Conservation (phyloP, 2,797 vertebrate genomes). For the Gallinago nigripennis region DNA sequence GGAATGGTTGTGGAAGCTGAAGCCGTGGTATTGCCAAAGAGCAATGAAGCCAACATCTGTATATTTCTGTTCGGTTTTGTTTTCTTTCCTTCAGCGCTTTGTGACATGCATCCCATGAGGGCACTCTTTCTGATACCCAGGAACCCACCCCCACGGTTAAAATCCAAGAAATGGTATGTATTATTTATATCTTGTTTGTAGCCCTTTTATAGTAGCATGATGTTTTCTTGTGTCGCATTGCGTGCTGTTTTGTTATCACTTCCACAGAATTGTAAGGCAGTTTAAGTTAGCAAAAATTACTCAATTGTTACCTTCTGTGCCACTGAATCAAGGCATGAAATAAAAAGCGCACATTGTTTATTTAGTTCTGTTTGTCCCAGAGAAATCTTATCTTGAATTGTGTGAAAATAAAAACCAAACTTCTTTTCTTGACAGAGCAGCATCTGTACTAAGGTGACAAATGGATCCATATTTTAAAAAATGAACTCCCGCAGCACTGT, state of each 20-base stretch:
- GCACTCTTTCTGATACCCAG: constrained; percentile 99
- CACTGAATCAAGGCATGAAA: neutral
- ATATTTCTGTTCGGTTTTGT: neutral
- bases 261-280: neutral
- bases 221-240: neutral
- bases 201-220: neutral
- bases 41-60: neutral
- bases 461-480: neutral
- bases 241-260: neutral
- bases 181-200: neutral
- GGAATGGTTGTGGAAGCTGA: neutral
- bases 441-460: constrained; percentile 12
- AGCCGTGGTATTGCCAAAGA: neutral
- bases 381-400: neutral
- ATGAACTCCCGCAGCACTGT: neutral
- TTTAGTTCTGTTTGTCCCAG: constrained; percentile 4
- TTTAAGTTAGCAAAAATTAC: neutral
- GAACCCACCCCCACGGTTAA: constrained; percentile 96
- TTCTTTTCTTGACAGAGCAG: neutral
- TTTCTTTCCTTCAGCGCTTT: constrained; percentile 85
- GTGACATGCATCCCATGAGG: constrained; percentile 99
- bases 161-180: constrained; percentile 98
- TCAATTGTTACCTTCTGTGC: neutral
- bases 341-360: neutral
- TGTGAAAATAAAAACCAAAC: neutral